phyloP scores from a whole-genome alignment of 2,797 vertebrate species.

The Alosa sapidissima region DNA sequence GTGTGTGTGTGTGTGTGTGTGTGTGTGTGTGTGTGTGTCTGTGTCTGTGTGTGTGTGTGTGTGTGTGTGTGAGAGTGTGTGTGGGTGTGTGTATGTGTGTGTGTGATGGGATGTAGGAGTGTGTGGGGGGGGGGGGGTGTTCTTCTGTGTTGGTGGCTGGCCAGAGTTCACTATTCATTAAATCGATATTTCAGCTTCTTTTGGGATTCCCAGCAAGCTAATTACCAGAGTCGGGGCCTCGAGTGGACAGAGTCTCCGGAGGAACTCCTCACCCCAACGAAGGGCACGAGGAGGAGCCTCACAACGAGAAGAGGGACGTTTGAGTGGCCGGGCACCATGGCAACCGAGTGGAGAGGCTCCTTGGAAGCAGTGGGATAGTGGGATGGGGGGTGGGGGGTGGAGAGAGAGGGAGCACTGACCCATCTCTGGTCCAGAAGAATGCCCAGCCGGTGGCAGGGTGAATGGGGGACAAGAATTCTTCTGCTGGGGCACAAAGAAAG shows the following conservation, averaged over 20 bases:
- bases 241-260: constrained; percentile 9
- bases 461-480: constrained; percentile 43
- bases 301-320: constrained; percentile 49
- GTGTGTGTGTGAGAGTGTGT: neutral
- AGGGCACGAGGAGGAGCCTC: constrained; percentile 31
- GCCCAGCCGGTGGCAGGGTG: constrained; percentile 21
- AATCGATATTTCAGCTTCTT: constrained; percentile 32
- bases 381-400: neutral
- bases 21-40: neutral
- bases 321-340: constrained; percentile 56
- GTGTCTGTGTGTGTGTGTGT: constrained; percentile 7
- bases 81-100: constrained; percentile 13
- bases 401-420: constrained; percentile 40
- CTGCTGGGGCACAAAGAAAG: constrained; percentile 24
- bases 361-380: constrained; percentile 42
- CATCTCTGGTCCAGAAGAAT: constrained; percentile 45
- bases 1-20: too few relatives aligned
- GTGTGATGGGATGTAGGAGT: neutral
- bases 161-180: constrained; percentile 33
- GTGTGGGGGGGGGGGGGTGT: neutral
- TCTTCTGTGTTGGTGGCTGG: neutral
- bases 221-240: constrained; percentile 27
- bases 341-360: constrained; percentile 57
- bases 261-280: constrained; percentile 37
- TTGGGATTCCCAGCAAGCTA: constrained; percentile 12